Base-by-base conservation (phyloP, 2,888 invertebrate genomes). In the Acanthopleura granulata region DNA sequence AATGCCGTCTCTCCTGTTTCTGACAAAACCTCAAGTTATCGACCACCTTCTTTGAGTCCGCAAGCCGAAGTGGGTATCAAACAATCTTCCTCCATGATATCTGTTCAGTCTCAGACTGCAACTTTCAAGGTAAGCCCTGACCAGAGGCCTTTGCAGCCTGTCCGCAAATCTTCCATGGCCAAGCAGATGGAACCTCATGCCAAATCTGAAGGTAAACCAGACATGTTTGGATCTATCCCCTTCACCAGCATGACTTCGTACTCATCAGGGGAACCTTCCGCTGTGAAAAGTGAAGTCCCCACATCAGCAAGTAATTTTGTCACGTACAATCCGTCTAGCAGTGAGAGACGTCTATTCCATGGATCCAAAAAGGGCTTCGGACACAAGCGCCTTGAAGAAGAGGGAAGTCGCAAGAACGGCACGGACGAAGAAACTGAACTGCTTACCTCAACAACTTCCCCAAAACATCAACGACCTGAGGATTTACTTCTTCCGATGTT, bases 151-250 rank as follows among this genome's bases (percentile, higher is more conserved):
- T 16, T 27, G 29, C 29, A 9, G 25, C 22, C 16, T 22, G 15
- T 27, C 6, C 16, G 4, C 25, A 25, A 15, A 66, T 27, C 22
- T 22, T 16, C 22, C 25, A 6, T 6, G 22, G 25, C 66, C 16
- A 18, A 22, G 6, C 66, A 66, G 16, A 1, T 22, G 57, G 57
- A 57, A 6, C 3, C 29, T 27, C 66, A 66, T 6, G 16, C 25
- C 25, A 22, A 16, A 71, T 40, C 73, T 69, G 66, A 72, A n/a
- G 66, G 25, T 61, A 71, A 50, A 40, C 74, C 69, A 30, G 87
- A 86, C 71, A 81, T 84, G 12, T 86, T 86, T 81, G 85, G 85
- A 72, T 82, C 85, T 49, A 82, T 84, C n/a, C 86, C 86, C 61
- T 84, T 85, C 72, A 76, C 77, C 73, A 76, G 79, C 16, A 74